phyloP scores from a whole-genome alignment of 2,797 vertebrate genomes.

The Propithecus deckenii region DNA sequence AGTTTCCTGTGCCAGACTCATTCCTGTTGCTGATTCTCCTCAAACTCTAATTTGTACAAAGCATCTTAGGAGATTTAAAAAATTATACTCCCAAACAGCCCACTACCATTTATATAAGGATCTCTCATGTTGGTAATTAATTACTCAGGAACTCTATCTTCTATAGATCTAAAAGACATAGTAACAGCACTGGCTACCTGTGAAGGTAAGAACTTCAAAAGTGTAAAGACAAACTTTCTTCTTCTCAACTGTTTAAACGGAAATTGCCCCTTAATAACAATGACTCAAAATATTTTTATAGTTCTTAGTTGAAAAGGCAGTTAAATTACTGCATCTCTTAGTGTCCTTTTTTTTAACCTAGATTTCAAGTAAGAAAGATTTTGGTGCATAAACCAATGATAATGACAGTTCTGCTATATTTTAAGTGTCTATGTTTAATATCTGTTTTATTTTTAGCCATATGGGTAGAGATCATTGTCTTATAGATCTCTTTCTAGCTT shows the following conservation, averaged over 20 bases:
- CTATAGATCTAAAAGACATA: constrained; percentile 12
- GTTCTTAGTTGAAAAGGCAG: constrained; percentile 37
- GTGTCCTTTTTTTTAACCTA: constrained; percentile 16
- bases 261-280: neutral
- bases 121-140: constrained; percentile 8
- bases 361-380: constrained; percentile 47
- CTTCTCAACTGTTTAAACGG: neutral
- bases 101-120: neutral
- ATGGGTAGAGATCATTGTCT: neutral
- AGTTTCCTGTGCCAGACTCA: neutral
- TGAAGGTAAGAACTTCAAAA: constrained; percentile 22
- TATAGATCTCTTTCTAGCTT: neutral
- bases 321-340: constrained; percentile 18
- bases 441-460: constrained; percentile 9
- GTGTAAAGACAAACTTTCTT: constrained; percentile 39
- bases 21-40: constrained; percentile 25
- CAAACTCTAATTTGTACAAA: constrained; percentile 34
- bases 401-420: neutral
- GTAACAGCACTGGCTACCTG: neutral
- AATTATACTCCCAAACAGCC: neutral
- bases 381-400: neutral
- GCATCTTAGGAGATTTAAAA: constrained; percentile 27
- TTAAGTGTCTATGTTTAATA: constrained; percentile 21
- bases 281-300: constrained; percentile 49
- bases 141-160: neutral